These are phyloP conservation scores for Proctacanthus coquilletti DNA, from an alignment of 1,140 invertebrate genomes.

Conservation along the genomic window DNA sequence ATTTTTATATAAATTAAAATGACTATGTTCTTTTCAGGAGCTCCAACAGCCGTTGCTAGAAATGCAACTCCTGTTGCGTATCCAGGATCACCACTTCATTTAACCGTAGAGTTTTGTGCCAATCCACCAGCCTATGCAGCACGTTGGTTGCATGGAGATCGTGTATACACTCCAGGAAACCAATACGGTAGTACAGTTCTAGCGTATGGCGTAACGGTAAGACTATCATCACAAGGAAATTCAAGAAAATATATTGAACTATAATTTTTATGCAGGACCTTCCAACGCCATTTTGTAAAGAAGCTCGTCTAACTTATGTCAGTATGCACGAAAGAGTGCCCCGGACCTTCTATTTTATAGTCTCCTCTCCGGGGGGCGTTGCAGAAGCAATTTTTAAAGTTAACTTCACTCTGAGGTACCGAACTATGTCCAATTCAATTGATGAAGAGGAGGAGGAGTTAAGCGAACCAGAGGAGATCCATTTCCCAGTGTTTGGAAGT, in stretches of 20 bases:
- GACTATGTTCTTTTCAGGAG: slow-evolving; percentile 25
- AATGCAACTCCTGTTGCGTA: slow-evolving; percentile 36
- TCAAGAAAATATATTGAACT: background rate
- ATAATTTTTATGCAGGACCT: slow-evolving; percentile 17
- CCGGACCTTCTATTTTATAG: slow-evolving; percentile 28
- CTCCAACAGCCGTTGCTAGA: slow-evolving; percentile 31
- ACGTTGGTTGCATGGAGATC: slow-evolving; percentile 28
- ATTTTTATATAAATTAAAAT: no score
- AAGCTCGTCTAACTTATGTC: slow-evolving; percentile 28
- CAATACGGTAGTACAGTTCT: slow-evolving; percentile 28
- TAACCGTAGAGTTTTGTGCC: slow-evolving; percentile 38
- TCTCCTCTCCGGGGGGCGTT: slow-evolving; percentile 26
- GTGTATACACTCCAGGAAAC: slow-evolving; percentile 28
- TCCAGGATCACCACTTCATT: slow-evolving; percentile 34
- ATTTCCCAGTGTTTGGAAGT: slow-evolving; percentile 24
- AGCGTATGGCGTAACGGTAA: slow-evolving; percentile 28
- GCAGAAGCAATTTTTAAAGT: slow-evolving; percentile 28
- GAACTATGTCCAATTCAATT: slow-evolving; percentile 22
- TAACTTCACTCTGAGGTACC: slow-evolving; percentile 27
- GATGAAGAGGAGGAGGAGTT: slow-evolving; percentile 28
- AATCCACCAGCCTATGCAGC: slow-evolving; percentile 32
- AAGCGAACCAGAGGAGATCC: slow-evolving; percentile 27
- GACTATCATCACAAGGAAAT: slow-evolving; percentile 1
- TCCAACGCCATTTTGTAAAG: slow-evolving; percentile 28
- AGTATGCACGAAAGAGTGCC: slow-evolving; percentile 30